Percentiles rank a stretch among this genome's conserved stretches.
Conservation (phyloP, 2,888 invertebrate genomes). For the Leptopilina syphax region DNA sequence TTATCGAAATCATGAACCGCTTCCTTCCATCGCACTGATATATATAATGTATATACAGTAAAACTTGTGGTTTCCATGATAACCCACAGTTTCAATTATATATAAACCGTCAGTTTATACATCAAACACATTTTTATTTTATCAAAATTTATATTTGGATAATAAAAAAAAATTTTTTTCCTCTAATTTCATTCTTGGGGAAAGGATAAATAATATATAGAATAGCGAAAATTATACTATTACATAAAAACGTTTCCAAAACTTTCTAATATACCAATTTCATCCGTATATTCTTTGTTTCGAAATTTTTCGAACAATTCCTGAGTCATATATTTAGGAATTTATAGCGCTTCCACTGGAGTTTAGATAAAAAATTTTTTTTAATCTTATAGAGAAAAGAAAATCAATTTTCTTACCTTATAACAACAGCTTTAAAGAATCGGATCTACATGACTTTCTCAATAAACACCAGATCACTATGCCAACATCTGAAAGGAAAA, state of each 20-base stretch:
- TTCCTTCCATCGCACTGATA: conserved; percentile 1
- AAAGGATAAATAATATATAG: too few relatives aligned
- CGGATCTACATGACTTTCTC: conserved; percentile 9
- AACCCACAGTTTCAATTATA: not conserved
- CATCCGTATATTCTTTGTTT: not conserved
- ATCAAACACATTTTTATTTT: not conserved
- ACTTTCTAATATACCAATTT: not conserved
- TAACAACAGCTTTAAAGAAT: not conserved
- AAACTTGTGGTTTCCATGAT: not conserved
- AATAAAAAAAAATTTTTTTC: too few relatives aligned
- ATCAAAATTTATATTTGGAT: too few relatives aligned
- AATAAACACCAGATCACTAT: not conserved
- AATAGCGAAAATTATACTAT: not conserved
- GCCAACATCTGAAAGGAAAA: conserved; percentile 26
- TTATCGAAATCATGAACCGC: not conserved
- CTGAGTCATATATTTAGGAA: not conserved
- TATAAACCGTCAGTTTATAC: not conserved
- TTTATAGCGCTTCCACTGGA: not conserved
- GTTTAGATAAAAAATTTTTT: too few relatives aligned
- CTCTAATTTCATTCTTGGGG: too few relatives aligned
- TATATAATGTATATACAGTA: too few relatives aligned
- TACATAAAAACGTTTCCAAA: conserved; percentile 2
- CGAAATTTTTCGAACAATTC: not conserved
- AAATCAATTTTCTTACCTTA: conserved; percentile 21
- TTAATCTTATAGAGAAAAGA: not conserved